Base-by-base conservation (phyloP, 2,113 vertebrate genomes). In the Neogale vison region DNA sequence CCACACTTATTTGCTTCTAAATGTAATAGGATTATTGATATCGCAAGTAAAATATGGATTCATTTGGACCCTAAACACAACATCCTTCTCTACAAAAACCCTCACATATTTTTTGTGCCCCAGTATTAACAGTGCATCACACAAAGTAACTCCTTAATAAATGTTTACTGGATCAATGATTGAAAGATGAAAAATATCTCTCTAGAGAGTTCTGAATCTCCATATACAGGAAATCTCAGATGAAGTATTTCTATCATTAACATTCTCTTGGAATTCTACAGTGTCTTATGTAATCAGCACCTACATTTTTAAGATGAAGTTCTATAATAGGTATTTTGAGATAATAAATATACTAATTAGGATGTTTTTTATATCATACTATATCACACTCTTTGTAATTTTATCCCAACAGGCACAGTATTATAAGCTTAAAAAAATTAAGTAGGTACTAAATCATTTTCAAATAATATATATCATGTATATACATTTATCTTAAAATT, bases 121-220 rank as follows among this genome's bases (percentile, higher is more conserved):
- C 4, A 93, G 45, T 3, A 96, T 23, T 74, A 90, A 76, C 47
- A 72, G 39, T 45, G 55, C 20, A 93, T 77, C 50, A 77, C 55
- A 93, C 18, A 91, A 89, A 93, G 52, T 80, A 97, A 96, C 13
- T 88, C 23, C 17, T 93, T 96, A 93, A 86, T 85, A 98, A 88
- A 83, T 61, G 36, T 74, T 95, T 88, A 69, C 45, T 88, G n/a
- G 69, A 57, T 93, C 81, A 65, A 92, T 87, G 52, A 74, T 5
- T 39, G 7, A 94, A 97, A 84, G 88, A 96, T 63, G 74, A 95
- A 96, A 92, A 96, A 80, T 50, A 36, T 11, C 36, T 89, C 76
- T 87, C 81, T 59, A 55, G 29, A 26, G 76, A 95, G 23, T 95
- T 85, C 61, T 85, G 21, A 88, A 90, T 89, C 39, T 88, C 36